Base-by-base conservation (phyloP, 64 coral and sea anemone species). In the Montipora foliosa region DNA sequence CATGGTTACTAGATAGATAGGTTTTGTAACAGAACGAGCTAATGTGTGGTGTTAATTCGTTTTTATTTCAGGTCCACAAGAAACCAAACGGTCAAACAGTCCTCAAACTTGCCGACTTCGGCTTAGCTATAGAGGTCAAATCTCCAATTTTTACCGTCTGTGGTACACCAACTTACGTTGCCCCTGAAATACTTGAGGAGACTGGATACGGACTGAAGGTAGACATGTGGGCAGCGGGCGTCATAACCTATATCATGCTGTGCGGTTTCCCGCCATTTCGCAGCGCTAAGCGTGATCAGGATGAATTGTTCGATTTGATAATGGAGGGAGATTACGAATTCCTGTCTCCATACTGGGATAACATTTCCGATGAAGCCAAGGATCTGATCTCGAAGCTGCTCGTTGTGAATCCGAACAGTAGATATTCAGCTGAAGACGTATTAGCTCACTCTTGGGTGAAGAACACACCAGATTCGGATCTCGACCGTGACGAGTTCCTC, bases 191-290 rank as follows among this genome's bases (percentile, higher is more conserved):
- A n/a, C 89, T 99, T 1, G 98, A 96, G 60, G 98, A 99, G 50
- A 79, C 88, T 66, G 98, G 98, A 5, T 99, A 99, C 59, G 95
- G 98, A 9, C 90, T 99, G 7, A 96, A 96, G 25, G 94, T 99
- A 5, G 98, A 99, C 89, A 95, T 90, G 89, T 99, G 98, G 98
- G 98, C 98, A 9, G 98, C 98, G 12, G 98, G 98, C 59, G 95
- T 99, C 12, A 99, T 99, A 47, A 92, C 95, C 1, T 99, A 99
- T 19, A 99, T 99, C 79, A 99, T 99, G 98, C 92, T 99, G 21
- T 99, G 98, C 72, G 98, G 98, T 48, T 99, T 99, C 89, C 98
- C 98, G 84, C 98, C 98, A 19, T 99, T 99, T 59, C 98, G 95
- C 5, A 99, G 98, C 81, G 83, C 98, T 51, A 96, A 96, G 15